These are phyloP conservation scores for Hoplodrina blanda DNA, from an alignment of 2,888 invertebrate species.

Conservation along the genomic window DNA sequence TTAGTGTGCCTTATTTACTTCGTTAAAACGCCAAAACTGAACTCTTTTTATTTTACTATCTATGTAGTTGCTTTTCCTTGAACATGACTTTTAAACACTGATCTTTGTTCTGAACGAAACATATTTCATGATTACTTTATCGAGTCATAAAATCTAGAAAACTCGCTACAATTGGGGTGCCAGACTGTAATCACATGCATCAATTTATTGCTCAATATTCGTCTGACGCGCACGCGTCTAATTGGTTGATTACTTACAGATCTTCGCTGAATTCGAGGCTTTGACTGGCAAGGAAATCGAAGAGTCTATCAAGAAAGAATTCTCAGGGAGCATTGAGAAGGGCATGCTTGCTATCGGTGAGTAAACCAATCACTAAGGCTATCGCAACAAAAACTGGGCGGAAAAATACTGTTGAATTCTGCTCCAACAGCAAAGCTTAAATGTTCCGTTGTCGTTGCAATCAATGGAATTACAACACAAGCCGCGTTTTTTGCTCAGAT, in stretches of 20 bases:
- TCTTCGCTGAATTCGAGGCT: constrained; percentile 96
- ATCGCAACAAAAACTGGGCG: no score
- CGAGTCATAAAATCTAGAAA: constrained; percentile 55
- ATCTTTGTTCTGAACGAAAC: constrained; percentile 1
- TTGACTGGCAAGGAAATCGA: constrained; percentile 96
- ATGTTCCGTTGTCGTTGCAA: not conserved
- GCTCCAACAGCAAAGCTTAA: not conserved
- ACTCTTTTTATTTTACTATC: not conserved
- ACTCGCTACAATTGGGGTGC: constrained; percentile 55
- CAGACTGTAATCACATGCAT: constrained; percentile 53
- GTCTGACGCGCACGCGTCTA: constrained; percentile 46
- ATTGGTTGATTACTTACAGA: constrained; percentile 80
- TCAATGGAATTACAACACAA: no score
- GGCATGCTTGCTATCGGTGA: constrained; percentile 97
- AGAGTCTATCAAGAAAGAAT: constrained; percentile 96
- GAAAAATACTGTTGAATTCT: not conserved
- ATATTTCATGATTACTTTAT: constrained; percentile 23
- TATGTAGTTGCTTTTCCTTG: not conserved
- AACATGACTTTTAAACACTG: not conserved
- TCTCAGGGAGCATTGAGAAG: constrained; percentile 96
- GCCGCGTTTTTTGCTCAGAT: not conserved
- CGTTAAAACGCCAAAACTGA: constrained; percentile 4
- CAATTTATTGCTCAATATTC: constrained; percentile 61
- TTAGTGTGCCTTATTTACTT: not conserved
- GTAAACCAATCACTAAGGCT: constrained; percentile 59